A percentile compares a stretch with the other conserved stretches of the same genome.
These are phyloP conservation scores for Chascanopsetta lugubris DNA, from an alignment of 2,113 vertebrate species.

Conservation along the genomic window DNA sequence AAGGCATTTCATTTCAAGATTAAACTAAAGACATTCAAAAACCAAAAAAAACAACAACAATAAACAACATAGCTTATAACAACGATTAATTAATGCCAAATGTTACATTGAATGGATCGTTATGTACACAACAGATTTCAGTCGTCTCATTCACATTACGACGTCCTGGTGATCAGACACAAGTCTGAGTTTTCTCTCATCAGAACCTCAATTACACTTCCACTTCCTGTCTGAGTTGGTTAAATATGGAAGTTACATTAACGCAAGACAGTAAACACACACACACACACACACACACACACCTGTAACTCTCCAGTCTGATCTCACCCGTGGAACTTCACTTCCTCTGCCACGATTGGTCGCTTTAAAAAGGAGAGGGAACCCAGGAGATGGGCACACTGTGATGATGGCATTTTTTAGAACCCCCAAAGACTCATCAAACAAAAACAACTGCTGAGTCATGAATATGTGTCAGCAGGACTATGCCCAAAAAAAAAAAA, in stretches of 20 bases:
- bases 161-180: conserved; percentile 55
- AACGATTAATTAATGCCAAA: conserved; percentile 73
- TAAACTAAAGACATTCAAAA: conserved; percentile 69
- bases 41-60: conserved; percentile 43
- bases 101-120: conserved; percentile 53
- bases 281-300: no score
- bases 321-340: neutral
- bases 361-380: neutral
- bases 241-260: conserved; percentile 1
- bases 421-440: neutral
- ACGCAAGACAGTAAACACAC: no score
- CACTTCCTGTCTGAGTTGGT: conserved; percentile 8
- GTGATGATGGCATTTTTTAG: neutral
- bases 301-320: neutral
- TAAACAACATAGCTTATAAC: conserved; percentile 74
- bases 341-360: neutral
- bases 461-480: no score
- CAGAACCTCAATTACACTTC: conserved; percentile 16
- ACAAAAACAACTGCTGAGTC: neutral
- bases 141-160: conserved; percentile 70
- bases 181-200: conserved; percentile 34
- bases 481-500: no score
- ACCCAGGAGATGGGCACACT: neutral
- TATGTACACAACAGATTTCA: conserved; percentile 58
- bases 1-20: conserved; percentile 73